Evolutionary conservation across 2,888 invertebrate species (phyloP).

Genomic region (Lochmaea crataegi): DNA sequence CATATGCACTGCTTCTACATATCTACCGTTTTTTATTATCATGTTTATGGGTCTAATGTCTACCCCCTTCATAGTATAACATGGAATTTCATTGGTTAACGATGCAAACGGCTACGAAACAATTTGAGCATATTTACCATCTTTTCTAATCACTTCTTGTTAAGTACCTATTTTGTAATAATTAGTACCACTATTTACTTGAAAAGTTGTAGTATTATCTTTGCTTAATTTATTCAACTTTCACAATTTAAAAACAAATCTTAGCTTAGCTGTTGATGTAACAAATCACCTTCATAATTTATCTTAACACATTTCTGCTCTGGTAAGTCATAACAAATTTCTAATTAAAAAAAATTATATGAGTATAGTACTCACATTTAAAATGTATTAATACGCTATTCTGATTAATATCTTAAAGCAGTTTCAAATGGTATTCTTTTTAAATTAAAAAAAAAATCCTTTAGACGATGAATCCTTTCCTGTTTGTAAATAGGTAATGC

Average conservation of each 20-base stretch:
- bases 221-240: no score
- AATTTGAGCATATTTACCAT: no score
- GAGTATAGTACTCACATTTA: not conserved
- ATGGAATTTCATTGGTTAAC: no score
- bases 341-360: not conserved
- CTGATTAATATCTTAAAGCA: not conserved
- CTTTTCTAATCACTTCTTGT: no score
- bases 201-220: no score
- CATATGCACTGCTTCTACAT: no score
- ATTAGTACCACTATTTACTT: no score
- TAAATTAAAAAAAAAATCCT: not conserved
- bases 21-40: no score
- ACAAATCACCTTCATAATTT: not conserved
- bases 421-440: not conserved
- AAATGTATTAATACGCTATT: not conserved
- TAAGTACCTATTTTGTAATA: no score
- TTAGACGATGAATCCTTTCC: constrained; percentile 1
- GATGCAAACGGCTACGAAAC: no score
- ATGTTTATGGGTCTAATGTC: no score
- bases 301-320: not conserved
- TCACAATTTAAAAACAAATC: not conserved
- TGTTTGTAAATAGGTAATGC: constrained; percentile 6
- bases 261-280: not conserved
- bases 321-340: not conserved
- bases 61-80: no score